phyloP scores from a whole-genome alignment of 2,113 vertebrate species.

The Tauraco erythrolophus region DNA sequence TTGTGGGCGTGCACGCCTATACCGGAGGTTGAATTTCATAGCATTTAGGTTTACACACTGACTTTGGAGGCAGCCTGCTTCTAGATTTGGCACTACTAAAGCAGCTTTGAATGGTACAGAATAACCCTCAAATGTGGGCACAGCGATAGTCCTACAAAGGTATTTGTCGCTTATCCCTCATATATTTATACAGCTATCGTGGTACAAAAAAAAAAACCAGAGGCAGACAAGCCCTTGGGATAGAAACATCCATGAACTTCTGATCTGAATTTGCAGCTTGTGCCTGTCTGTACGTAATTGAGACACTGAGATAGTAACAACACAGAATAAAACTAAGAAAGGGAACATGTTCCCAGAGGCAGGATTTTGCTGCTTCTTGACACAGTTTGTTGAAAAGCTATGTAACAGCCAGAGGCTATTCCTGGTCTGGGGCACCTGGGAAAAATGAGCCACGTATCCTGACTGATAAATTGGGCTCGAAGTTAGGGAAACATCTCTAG shows the following conservation, averaged over 20 bases:
- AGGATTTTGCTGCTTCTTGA: conserved; percentile 75
- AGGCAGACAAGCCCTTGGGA: background rate
- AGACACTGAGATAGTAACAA: background rate
- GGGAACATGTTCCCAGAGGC: conserved; percentile 45
- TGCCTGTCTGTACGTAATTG: background rate
- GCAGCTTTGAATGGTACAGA: background rate
- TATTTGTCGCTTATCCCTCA: background rate
- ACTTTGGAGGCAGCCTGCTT: background rate
- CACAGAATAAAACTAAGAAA: conserved; percentile 55
- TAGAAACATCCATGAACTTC: background rate
- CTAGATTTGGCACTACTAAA: background rate
- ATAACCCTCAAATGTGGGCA: background rate
- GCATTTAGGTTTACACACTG: background rate
- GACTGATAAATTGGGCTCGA: conserved; percentile 71
- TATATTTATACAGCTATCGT: background rate
- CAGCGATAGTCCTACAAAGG: background rate
- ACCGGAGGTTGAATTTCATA: background rate
- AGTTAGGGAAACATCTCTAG: conserved; percentile 64
- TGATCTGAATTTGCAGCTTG: conserved; percentile 17
- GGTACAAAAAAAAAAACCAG: background rate
- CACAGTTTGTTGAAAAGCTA: conserved; percentile 68
- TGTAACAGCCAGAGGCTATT: conserved; percentile 75
- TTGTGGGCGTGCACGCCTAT: background rate
- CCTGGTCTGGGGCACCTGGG: conserved; percentile 68
- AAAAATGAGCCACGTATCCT: conserved; percentile 67